Evolutionary conservation across 1,140 invertebrate species (phyloP).

Genomic region (Diploscapter pachys): DNA sequence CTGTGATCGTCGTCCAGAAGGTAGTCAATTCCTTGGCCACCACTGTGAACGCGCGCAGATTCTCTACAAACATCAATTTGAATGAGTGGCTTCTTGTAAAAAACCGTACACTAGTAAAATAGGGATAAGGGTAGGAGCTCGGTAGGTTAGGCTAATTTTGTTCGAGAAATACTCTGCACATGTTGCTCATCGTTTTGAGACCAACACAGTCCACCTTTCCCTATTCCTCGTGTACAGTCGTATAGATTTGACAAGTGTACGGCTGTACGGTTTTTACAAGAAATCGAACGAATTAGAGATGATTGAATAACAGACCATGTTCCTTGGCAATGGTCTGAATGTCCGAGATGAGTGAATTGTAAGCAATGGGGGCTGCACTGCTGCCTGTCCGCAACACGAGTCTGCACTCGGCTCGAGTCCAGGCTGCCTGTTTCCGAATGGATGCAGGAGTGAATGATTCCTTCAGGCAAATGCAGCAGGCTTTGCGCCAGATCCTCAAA

Average conservation of each 20-base stretch:
- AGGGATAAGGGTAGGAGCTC: no score
- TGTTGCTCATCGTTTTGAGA: no score
- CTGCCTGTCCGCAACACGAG: slow-evolving; percentile 15
- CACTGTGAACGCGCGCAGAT: slow-evolving; percentile 21
- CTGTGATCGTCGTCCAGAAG: slow-evolving; percentile 29
- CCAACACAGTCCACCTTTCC: background rate
- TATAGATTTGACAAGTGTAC: no score
- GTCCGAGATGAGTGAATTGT: slow-evolving; percentile 31
- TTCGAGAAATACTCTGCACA: no score
- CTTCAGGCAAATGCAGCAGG: slow-evolving; percentile 22
- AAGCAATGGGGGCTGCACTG: slow-evolving; percentile 13
- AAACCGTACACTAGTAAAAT: no score
- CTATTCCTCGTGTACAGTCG: no score
- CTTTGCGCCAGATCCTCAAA: slow-evolving; percentile 31
- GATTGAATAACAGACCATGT: slow-evolving; percentile 20
- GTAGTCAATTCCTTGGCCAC: slow-evolving; percentile 28
- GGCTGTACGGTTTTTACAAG: no score
- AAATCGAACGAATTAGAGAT: background rate
- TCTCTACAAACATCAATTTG: slow-evolving; percentile 13
- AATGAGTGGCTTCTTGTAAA: no score
- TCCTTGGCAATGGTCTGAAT: slow-evolving; percentile 19
- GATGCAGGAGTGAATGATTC: slow-evolving; percentile 8
- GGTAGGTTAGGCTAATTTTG: no score
- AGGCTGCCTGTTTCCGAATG: slow-evolving; percentile 22
- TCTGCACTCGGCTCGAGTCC: slow-evolving; percentile 19